Evolutionary conservation across 2,113 vertebrate genomes (phyloP), one percentile per base, ranked within the genome.

Genomic region (Eulemur rufifrons): DNA sequence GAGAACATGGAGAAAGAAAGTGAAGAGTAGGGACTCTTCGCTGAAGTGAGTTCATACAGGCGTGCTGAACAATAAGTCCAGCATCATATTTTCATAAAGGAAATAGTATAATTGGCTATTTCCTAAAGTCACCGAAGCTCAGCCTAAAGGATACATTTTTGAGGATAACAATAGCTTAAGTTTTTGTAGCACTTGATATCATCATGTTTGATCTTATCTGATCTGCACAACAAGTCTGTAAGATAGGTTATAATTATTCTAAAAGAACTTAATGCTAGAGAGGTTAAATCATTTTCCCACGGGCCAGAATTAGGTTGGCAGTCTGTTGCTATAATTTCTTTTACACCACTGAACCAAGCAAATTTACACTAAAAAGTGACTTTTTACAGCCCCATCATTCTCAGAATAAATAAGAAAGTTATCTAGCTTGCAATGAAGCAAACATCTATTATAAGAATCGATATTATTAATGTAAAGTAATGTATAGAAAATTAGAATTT

Each of bases 151-250:
- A 74, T 81, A 25, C 11, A 63, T 94, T 96, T 92, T 84, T 29
- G 5, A 29, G 71, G 32, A 86, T 59, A 96, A 80, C 8, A 86
- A 63, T 63, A 56, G 59, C 37, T 94, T 77, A 94, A 78, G 25
- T 56, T 97, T 90, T 73, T 89, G 78, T 56, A 93, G 63, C 32
- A 82, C 39, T 95, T 82, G 32, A 32, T 68, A 78, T 68, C 42
- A 73, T 68, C 45, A 85, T 81, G 37, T 87, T 92, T 93, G 68
- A 94, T 94, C 59, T 95, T 73, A 91, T 71, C 37, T 86, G 50
- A 85, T 94, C 18, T 56, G 13, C 34, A 82, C n/a, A 86, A 85
- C n/a, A 84, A 69, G 12, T 86, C 56, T 97, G 11, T 81, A 76
- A 91, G 42, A 59, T 23, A 84, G n/a, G 39, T 81, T 87, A 86